Conservation (phyloP, 1,140 invertebrate species). For the Ridgeia piscesae region DNA sequence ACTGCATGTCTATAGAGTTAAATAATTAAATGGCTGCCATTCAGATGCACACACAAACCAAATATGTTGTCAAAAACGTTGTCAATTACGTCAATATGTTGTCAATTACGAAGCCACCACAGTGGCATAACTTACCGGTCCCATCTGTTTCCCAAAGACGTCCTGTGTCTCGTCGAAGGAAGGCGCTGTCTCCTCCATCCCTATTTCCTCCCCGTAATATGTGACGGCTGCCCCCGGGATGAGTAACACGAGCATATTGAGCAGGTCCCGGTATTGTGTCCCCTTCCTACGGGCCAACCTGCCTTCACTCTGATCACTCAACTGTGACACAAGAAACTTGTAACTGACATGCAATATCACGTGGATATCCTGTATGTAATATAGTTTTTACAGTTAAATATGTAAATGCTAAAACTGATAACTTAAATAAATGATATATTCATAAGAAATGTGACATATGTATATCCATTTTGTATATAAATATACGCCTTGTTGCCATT, state of each 20-base stretch:
- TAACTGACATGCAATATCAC: neutral
- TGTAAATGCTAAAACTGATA: neutral
- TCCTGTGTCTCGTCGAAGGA: slow-evolving; percentile 38
- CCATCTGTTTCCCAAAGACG: slow-evolving; percentile 13
- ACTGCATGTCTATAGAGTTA: too few species aligned
- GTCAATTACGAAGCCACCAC: neutral
- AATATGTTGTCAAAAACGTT: neutral
- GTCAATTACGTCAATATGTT: neutral
- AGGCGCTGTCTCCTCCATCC: slow-evolving; percentile 39
- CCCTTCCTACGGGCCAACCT: slow-evolving; percentile 36
- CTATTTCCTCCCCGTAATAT: slow-evolving; percentile 54
- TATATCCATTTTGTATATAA: too few species aligned
- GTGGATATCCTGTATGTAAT: too few species aligned
- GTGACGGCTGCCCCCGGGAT: slow-evolving; percentile 45
- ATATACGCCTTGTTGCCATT: too few species aligned
- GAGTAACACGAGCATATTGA: slow-evolving; percentile 46
- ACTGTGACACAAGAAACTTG: slow-evolving; percentile 29
- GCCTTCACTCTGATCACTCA: slow-evolving; percentile 40
- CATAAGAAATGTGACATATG: too few species aligned
- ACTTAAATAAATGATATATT: neutral
- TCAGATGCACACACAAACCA: neutral
- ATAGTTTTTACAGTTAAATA: too few species aligned
- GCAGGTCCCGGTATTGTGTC: slow-evolving; percentile 33
- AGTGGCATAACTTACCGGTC: neutral
- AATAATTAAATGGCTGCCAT: neutral